Conservation (phyloP, 1,140 invertebrate species). For the Mamestra configurata region DNA sequence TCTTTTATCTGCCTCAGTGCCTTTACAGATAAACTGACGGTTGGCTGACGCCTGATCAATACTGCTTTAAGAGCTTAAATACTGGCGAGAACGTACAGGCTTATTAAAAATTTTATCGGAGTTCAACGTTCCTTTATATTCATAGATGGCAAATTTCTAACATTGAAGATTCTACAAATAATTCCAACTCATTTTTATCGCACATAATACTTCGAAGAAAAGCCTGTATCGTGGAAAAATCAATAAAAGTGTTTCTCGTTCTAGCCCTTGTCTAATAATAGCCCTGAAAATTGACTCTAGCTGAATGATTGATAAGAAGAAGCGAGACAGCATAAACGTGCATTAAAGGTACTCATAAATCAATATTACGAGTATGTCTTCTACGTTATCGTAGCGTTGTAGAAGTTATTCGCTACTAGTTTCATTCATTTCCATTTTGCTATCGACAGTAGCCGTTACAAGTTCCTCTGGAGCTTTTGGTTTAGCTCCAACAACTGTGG, state of each 20-base stretch:
- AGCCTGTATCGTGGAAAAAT: not conserved
- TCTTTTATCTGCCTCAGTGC: conserved; percentile 13
- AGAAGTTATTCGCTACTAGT: not conserved
- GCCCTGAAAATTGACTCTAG: conserved; percentile 14
- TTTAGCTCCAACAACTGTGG: conserved; percentile 2
- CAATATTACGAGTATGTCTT: conserved; percentile 5
- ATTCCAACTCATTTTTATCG: not conserved
- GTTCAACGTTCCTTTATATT: not conserved
- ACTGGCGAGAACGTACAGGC: not conserved
- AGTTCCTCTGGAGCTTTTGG: not conserved
- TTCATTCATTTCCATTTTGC: conserved; percentile 3
- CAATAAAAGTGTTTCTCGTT: conserved; percentile 21
- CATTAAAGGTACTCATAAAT: conserved; percentile 11
- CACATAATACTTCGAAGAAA: not conserved
- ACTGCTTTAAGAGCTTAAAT: not conserved
- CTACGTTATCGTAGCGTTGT: not conserved
- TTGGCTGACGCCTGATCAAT: conserved; percentile 3
- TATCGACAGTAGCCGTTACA: not conserved
- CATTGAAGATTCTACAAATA: not conserved
- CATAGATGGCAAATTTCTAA: too few relatives aligned
- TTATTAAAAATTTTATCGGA: not conserved
- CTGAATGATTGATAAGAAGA: conserved; percentile 36
- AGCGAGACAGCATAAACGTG: conserved; percentile 20
- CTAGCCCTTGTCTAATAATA: conserved; percentile 17
- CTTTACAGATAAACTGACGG: conserved; percentile 12